Conservation (phyloP, 2,888 invertebrate genomes). For the Epicampocera succincta region DNA sequence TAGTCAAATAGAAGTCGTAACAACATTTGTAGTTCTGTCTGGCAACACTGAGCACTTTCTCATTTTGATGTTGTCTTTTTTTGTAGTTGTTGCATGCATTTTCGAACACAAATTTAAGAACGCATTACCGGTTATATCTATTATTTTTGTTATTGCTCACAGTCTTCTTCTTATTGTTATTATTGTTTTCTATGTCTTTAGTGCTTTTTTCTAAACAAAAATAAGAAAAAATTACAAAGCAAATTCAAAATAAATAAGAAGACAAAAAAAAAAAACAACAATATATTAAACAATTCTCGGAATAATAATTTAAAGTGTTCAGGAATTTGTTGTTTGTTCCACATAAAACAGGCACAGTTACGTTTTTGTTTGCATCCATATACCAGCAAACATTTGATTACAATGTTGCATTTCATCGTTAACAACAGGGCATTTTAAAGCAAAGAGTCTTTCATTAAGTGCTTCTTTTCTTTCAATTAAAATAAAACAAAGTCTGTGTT, state of each 20-base stretch:
- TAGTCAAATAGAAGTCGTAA: too few species aligned
- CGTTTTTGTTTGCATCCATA: constrained; percentile 9
- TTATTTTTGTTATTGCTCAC: not conserved
- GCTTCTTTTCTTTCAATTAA: not conserved
- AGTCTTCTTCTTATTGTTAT: too few species aligned
- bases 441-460: too few species aligned
- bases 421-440: too few species aligned
- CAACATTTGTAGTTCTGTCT: too few species aligned
- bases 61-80: constrained; percentile 12
- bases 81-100: too few species aligned
- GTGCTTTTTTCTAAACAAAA: constrained; percentile 30
- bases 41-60: not conserved
- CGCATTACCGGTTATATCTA: constrained; percentile 44
- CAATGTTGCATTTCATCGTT: not conserved
- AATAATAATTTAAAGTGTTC: constrained; percentile 21
- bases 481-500: too few species aligned
- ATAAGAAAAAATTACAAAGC: constrained; percentile 2
- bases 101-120: constrained; percentile 24
- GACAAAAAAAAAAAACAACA: too few species aligned
- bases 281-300: too few species aligned
- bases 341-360: constrained; percentile 4
- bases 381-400: not conserved
- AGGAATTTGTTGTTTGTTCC: not conserved
- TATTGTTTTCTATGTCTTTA: not conserved
- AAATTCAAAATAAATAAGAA: constrained; percentile 7